Base-by-base conservation (phyloP, 2,113 vertebrate species). In the Rhipidura dahli region DNA sequence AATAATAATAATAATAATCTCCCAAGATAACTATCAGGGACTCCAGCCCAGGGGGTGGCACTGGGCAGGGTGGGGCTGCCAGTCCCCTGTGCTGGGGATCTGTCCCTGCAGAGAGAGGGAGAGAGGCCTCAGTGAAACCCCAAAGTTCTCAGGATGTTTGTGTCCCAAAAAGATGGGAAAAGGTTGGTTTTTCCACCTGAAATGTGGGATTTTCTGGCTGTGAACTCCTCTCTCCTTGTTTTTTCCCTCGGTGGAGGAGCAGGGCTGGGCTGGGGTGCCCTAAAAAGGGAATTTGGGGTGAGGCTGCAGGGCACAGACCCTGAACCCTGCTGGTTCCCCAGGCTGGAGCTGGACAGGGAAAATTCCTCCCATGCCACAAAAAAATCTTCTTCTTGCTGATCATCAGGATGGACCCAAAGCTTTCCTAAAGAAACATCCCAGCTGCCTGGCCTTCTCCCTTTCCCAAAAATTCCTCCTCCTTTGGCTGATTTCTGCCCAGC, bases 1-100 rank as follows among this genome's bases (percentile, higher is more conserved):
- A 57, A 19, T 53, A 28, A 39, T 39, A 26, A 33, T 6, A 33
- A 27, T 10, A 47, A 47, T 23, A 16, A 84, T 83, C 51, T 84
- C 11, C 49, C 53, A 31, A 85, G 92, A 95, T 86, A 93, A 84
- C 11, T 4, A 81, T 93, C 82, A 37, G 8, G 50, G 76, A n/a
- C 70, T 87, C 47, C 84, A 93, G 81, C 93, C 93, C 24, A 64
- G 72, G 33, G 22, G 24, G 21, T 23, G 72, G 66, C 15, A 26
- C 73, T 22, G 77, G 91, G 65, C 84, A 87, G 95, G 96, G 96
- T 93, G 94, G 79, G 37, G 93, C 69, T 80, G 40, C 10, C 50
- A 87, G 53, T 83, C 63, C 27, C 39, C 39, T 11, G 49, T 19
- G 42, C 31, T 3, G 33, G 64, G 81, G 75, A 77, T 53, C 31